Base-by-base conservation (phyloP, 92 coral and sea anemone species). In the Epizoanthus rinbou region DNA sequence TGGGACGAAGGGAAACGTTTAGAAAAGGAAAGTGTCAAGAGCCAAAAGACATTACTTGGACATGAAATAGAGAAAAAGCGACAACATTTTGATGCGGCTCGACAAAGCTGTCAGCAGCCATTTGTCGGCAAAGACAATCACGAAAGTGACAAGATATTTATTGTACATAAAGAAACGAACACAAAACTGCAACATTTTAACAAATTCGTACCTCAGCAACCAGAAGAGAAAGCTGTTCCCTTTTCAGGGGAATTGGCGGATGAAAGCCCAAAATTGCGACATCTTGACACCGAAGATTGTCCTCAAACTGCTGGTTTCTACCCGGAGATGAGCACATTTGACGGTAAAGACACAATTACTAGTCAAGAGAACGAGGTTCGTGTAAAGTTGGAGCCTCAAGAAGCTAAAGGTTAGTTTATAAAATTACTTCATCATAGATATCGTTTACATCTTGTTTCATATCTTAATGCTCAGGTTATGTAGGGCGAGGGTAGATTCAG, bases 381-480 rank as follows among this genome's bases (percentile, higher is more conserved):
- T 57, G 28, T 47, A 43, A 45, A 37, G 9, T 0, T 45, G 31
- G 41, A 35, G 16, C 47, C 54, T 28, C 57, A 19, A 62, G 59
- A 60, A 41, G 31, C 71, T 59, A 22, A 60, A 43, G 82, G 82
- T 62, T 22, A 78, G 82, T 41, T 62, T 47, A 47, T 47, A 47
- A 47, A 47, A 47, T 47, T 47, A 47, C 54, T 5, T 47, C 6
- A 47, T 10, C 6, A 47, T 8, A 9, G 13, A 47, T 47, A 47
- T 11, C 54, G 54, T 47, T 47, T 33, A 64, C 25, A 6, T 17
- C 47, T 24, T 52, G 9, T 25, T 54, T 54, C 37, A 13, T 19
- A 25, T 15, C 17, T 10, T 47, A 47, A 28, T 28, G 2, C 31
- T 28, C 31, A 2, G 31, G 31, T 28, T 28, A 28, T 28, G 31